These are phyloP conservation scores for Ophioninae sp. DNA, from an alignment of 2,888 invertebrate species.

Conservation along the genomic window DNA sequence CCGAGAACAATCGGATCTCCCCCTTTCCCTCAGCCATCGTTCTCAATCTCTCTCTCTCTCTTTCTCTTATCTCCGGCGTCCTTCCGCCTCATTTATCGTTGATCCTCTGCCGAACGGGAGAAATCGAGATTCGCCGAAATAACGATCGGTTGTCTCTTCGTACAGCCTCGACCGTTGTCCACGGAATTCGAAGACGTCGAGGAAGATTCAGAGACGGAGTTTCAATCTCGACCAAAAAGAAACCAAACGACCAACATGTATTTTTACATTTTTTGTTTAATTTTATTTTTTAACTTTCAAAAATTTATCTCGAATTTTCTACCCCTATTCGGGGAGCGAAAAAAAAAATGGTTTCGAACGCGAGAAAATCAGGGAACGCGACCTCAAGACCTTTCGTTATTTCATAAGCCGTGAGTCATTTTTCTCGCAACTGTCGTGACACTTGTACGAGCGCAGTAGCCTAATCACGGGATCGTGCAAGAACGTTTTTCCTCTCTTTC, in stretches of 20 bases:
- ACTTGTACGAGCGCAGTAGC: not conserved
- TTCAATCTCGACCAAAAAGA: not conserved
- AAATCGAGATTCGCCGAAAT: conserved; percentile 29
- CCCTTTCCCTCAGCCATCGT: not conserved
- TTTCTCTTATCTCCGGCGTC: conserved; percentile 3
- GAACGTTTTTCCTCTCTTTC: conserved; percentile 39
- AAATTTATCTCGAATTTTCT: not conserved
- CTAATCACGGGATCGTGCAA: conserved; percentile 25
- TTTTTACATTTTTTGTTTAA: not conserved
- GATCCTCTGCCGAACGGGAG: conserved; percentile 31
- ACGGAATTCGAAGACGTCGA: conserved; percentile 9
- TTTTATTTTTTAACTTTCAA: not conserved
- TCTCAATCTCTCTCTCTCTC: not conserved
- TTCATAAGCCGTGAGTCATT: not conserved
- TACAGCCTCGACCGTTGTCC: not conserved
- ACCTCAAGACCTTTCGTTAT: not conserved
- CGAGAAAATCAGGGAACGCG: not conserved
- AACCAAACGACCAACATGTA: conserved; percentile 26
- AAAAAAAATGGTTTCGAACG: not conserved
- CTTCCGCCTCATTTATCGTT: conserved; percentile 38
- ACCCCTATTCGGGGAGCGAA: not conserved
- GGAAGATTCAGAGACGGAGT: not conserved
- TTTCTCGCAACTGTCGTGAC: not conserved
- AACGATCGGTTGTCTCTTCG: conserved; percentile 14
- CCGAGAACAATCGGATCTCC: conserved; percentile 39